These are phyloP conservation scores for Drosophila neoperkinsi DNA, from an alignment of 2,888 invertebrate genomes.

Conservation along the genomic window DNA sequence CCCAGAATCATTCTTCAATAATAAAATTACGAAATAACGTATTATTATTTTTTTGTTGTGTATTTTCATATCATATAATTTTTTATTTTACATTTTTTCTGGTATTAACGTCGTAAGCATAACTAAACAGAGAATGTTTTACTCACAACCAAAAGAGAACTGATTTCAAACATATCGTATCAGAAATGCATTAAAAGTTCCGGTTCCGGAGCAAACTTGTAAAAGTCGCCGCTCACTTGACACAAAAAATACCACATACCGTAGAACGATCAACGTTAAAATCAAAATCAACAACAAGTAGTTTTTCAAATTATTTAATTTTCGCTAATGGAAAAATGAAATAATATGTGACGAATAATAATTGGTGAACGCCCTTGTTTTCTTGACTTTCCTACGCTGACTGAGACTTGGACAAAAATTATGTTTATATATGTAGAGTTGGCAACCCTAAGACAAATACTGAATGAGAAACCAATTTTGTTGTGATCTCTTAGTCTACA, in stretches of 20 bases:
- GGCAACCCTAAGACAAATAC: constrained; percentile 3
- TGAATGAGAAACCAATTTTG: not conserved
- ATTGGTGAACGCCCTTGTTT: not conserved
- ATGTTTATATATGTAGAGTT: not conserved
- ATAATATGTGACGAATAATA: not conserved
- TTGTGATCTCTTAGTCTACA: constrained; percentile 7
- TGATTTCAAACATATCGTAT: not conserved
- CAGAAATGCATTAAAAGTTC: not conserved
- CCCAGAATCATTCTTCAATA: not conserved
- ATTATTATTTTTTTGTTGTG: not conserved
- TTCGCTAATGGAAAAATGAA: not conserved
- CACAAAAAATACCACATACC: not conserved
- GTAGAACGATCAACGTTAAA: constrained; percentile 1
- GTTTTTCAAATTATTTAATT: not conserved
- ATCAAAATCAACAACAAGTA: not conserved
- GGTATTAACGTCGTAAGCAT: not conserved
- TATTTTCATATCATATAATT: not conserved
- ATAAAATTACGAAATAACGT: not conserved
- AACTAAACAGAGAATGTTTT: not conserved
- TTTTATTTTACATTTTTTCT: not conserved
- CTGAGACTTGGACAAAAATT: not conserved
- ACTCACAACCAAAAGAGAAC: not conserved
- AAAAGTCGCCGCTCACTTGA: not conserved
- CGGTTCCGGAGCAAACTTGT: not conserved
- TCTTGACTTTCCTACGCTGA: not conserved